phyloP scores from a whole-genome alignment of 2,113 vertebrate genomes.

The Muntiacus reevesi region DNA sequence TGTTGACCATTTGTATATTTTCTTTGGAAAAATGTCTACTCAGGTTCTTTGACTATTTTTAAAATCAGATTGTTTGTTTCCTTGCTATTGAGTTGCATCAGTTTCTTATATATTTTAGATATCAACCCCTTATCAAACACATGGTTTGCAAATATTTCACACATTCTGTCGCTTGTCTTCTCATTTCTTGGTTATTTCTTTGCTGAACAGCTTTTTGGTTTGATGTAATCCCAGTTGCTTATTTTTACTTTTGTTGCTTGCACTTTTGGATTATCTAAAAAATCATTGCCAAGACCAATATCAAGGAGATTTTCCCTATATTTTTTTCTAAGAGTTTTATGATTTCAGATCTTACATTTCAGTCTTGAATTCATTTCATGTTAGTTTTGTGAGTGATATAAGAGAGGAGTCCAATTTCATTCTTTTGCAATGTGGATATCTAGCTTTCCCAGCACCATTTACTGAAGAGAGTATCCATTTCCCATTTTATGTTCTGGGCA shows the following conservation, averaged over 20 bases:
- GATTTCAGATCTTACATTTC: neutral
- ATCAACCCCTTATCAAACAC: neutral
- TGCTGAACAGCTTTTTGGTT: neutral
- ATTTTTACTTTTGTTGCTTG: neutral
- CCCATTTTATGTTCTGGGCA: neutral
- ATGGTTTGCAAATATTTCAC: neutral
- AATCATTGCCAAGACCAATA: neutral
- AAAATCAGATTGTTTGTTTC: neutral
- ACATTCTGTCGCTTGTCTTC: neutral
- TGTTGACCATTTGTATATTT: neutral
- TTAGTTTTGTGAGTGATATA: neutral
- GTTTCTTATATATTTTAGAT: neutral
- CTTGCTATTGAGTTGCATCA: neutral
- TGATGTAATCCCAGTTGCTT: neutral
- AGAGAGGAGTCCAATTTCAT: neutral
- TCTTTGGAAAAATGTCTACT: neutral
- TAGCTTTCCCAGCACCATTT: neutral
- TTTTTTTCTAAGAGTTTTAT: neutral
- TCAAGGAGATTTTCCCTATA: neutral
- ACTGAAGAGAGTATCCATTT: neutral
- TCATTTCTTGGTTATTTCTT: neutral
- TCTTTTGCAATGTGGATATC: neutral
- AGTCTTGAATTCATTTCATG: neutral
- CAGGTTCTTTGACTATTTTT: neutral
- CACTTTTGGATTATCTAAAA: neutral